phyloP scores from a whole-genome alignment of 2,113 vertebrate genomes.

The Piaya cayana region DNA sequence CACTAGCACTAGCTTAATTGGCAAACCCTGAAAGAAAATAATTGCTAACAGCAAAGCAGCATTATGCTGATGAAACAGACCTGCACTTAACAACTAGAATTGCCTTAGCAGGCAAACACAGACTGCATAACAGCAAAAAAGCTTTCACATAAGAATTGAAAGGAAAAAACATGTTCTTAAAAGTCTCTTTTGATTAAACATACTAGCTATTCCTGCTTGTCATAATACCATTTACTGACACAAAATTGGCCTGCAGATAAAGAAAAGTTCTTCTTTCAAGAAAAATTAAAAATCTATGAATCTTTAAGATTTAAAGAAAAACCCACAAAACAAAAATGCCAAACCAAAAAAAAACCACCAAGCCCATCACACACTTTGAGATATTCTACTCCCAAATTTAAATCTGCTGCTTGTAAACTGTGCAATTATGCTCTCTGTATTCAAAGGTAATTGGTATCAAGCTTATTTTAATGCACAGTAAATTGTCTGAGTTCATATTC shows the following conservation, averaged over 20 bases:
- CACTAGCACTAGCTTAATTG: slow-evolving; percentile 24
- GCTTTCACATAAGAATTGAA: not conserved
- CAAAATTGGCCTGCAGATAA: not conserved
- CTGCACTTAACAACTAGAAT: not conserved
- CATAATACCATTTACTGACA: not conserved
- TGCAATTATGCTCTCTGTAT: not conserved
- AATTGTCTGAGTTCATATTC: not conserved
- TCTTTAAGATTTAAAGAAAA: not conserved
- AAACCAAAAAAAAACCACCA: not conserved
- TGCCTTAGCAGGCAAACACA: not conserved
- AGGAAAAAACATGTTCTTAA: not conserved
- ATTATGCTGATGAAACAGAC: slow-evolving; percentile 13
- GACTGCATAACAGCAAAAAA: not conserved
- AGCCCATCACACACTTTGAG: not conserved
- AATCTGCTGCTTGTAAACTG: not conserved
- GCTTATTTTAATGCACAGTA: not conserved
- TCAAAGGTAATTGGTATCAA: not conserved
- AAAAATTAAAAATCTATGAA: not conserved
- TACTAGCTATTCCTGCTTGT: not conserved
- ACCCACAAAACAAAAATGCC: too few species aligned
- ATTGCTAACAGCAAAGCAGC: slow-evolving; percentile 28
- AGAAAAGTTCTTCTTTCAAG: not conserved
- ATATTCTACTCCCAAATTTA: not conserved
- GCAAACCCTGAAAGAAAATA: slow-evolving; percentile 44
- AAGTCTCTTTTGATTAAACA: not conserved